phyloP scores from a whole-genome alignment of 2,797 vertebrate species.

The Pseudocheirus occidentalis region DNA sequence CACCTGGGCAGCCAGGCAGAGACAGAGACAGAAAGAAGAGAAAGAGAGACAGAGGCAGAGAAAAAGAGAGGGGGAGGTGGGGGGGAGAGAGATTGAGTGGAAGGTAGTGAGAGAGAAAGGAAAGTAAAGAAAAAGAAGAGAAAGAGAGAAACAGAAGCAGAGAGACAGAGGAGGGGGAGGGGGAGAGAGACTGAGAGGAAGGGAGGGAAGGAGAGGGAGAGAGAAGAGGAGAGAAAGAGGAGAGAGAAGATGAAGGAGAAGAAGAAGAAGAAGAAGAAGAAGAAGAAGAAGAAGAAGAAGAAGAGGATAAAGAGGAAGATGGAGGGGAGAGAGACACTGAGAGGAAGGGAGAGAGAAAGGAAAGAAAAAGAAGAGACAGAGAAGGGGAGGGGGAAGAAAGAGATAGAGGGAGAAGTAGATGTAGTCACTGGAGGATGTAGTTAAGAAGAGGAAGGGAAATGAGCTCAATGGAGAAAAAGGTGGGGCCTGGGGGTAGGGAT shows the following conservation, averaged over 20 bases:
- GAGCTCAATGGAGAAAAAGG: not conserved
- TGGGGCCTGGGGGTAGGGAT: not conserved
- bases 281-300: not conserved
- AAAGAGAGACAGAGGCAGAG: too few relatives aligned
- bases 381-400: too few relatives aligned
- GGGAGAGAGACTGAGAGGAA: too few relatives aligned
- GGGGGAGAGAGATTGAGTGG: too few relatives aligned
- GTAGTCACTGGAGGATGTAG: not conserved
- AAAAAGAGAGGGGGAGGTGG: not conserved
- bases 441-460: not conserved
- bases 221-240: too few relatives aligned
- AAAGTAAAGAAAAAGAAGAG: too few relatives aligned
- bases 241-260: too few relatives aligned
- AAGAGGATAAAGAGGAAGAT: not conserved
- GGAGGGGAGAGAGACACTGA: not conserved
- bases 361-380: too few relatives aligned
- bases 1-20: not conserved
- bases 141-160: not conserved
- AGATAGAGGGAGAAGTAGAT: not conserved
- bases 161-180: not conserved
- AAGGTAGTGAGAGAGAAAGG: too few relatives aligned
- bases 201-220: not conserved
- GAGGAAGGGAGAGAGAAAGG: too few relatives aligned
- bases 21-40: not conserved
- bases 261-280: not conserved